Base-by-base conservation (phyloP, 1,140 invertebrate genomes). In the Coenobita brevimanus region DNA sequence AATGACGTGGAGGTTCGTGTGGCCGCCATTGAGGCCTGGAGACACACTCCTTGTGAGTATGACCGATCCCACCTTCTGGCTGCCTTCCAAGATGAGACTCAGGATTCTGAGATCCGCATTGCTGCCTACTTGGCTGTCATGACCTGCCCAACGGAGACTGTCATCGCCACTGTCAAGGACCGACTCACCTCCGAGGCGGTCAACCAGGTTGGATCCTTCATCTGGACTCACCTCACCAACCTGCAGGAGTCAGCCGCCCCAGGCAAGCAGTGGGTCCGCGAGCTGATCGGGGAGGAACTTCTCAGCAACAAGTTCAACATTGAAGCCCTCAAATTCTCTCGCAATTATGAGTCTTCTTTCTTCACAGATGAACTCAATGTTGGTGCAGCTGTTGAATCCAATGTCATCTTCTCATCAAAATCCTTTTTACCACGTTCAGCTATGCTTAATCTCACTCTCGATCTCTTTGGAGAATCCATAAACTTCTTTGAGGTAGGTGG, bases 81-180 rank as follows among this genome's bases (percentile, higher is more conserved):
- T 24, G 92, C 96, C 15, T 93, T 96, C 91, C 94, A 94, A 90
- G 94, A 97, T 91, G 93, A 92, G 2, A 94, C 95, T 79, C 94
- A 97, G 91, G 97, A 98, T 92, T 95, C 96, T 6, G 97, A 99
- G 92, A 92, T 98, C 10, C 94, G 98, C 78, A 98, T 98, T 91
- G 96, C 96, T 91, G 95, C 96, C 3, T 98, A 98, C 91, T 93
- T 98, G n/a, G 95, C 95, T 1, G 92, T 96, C 0, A 95, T 97
- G 76, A 93, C 94, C 33, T 98, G 97, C 91, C 95, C 97, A 0
- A 95, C 94, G 81, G 93, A 93, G 0, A 93, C 95, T 24, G 94
- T 95, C 3, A 95, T 96, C 0, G 94, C 94, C 27, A 93, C 94
- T 41, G 92, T 99, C 54, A 95, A 96, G 89, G 94, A 95, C 17